Base-by-base conservation (phyloP, 2,797 vertebrate genomes). In the Capromys pilorides region DNA sequence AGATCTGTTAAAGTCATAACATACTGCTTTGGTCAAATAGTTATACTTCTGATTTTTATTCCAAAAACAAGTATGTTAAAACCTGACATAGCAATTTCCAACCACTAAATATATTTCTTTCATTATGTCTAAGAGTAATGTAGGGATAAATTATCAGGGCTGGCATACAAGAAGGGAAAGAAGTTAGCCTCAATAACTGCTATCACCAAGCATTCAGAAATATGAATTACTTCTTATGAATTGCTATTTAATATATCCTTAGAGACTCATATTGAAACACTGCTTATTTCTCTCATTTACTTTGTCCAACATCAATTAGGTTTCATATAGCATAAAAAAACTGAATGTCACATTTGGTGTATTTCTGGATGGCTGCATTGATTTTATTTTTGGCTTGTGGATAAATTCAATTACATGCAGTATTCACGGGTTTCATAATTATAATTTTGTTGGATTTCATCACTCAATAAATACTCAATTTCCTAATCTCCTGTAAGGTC, bases 281-380 rank as follows among this genome's bases (percentile, higher is more conserved):
- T 97, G 83, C 49, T 89, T 97, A 95, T 96, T 98, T 97, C 94
- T 97, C 88, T 97, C 97, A 97, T 96, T 98, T 97, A 98, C 94
- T 94, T 97, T 54, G 69, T 96, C 92, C 96, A 95, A 97, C 84
- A 97, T 97, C 97, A 98, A 97, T 98, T 98, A 98, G 93, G 90
- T 94, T 98, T 98, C 96, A 98, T 98, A 98, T 97, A 98, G 96
- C 95, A 97, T 97, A 97, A 97, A 96, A 96, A 98, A 98, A 97
- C 96, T 81, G 61, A 97, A 97, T 97, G 97, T 97, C 97, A 97
- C 97, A 98, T 98, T 98, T 98, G 97, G 97, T 98, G 96, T 97
- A 95, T 97, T 98, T 98, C 98, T 98, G 96, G 97, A 95, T 98
- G 97, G 96, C 88, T 97, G 96, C 97, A 98, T 98, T 97, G 97